phyloP scores from a whole-genome alignment of 2,797 vertebrate species.

The Tapera naevia region DNA sequence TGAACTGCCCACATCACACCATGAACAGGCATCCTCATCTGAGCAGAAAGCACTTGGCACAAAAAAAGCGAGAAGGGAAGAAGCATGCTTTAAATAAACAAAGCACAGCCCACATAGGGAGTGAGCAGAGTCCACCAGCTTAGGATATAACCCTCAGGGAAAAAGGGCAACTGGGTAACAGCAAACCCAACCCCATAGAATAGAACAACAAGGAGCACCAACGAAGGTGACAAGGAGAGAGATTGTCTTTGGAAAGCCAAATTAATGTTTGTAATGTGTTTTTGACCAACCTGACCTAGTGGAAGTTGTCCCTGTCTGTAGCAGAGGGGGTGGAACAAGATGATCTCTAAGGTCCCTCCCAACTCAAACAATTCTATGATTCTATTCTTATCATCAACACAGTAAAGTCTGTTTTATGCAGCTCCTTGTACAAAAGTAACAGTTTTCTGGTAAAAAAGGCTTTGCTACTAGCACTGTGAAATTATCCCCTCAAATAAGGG shows the following conservation, averaged over 20 bases:
- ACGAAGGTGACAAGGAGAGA: too few relatives aligned
- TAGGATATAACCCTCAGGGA: not conserved
- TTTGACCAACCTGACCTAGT: too few relatives aligned
- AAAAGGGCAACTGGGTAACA: not conserved
- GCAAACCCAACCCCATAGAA: too few relatives aligned
- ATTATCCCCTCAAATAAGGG: not conserved
- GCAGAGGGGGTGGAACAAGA: too few relatives aligned
- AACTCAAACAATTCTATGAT: not conserved
- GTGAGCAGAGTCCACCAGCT: not conserved
- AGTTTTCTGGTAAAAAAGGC: not conserved
- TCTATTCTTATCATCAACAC: not conserved
- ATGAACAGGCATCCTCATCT: not conserved
- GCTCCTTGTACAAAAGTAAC: not conserved
- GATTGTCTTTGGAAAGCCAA: too few relatives aligned
- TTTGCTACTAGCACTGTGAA: not conserved
- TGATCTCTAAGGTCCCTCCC: too few relatives aligned
- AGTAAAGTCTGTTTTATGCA: not conserved
- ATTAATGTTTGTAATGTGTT: too few relatives aligned
- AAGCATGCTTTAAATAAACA: not conserved
- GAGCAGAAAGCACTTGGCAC: not conserved
- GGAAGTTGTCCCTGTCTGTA: too few relatives aligned
- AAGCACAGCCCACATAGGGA: rapidly evolving
- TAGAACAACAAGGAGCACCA: too few relatives aligned
- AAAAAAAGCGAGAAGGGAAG: not conserved
- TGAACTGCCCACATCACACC: not conserved